Evolutionary conservation across 2,797 vertebrate genomes (phyloP).

Genomic region (Chelidonichthys spinosus): DNA sequence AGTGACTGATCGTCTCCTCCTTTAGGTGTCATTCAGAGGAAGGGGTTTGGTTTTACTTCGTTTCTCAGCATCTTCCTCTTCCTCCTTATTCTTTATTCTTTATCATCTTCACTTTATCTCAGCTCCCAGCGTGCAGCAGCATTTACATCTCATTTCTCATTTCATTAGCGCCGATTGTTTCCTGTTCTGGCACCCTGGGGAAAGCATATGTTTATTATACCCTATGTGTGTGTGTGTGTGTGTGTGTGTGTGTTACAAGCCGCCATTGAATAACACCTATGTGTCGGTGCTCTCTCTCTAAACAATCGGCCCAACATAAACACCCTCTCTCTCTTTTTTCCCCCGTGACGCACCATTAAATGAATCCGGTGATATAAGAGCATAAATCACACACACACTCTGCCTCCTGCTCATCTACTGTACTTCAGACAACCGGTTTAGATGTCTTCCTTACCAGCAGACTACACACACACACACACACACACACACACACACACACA

Average conservation of each 20-base stretch:
- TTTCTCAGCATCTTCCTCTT: not conserved
- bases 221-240: not conserved
- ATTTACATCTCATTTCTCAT: not conserved
- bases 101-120: constrained; percentile 5
- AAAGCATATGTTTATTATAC: constrained; percentile 11
- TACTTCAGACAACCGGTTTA: constrained; percentile 25
- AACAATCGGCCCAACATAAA: not conserved
- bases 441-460: constrained; percentile 26
- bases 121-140: constrained; percentile 1
- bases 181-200: constrained; percentile 1
- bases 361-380: constrained; percentile 59
- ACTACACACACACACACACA: constrained; percentile 22
- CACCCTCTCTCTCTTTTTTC: constrained; percentile 12
- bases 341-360: constrained; percentile 59
- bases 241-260: constrained; percentile 15
- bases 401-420: constrained; percentile 25
- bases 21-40: no score
- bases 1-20: not conserved
- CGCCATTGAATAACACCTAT: constrained; percentile 23
- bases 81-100: constrained; percentile 1
- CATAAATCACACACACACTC: constrained; percentile 50
- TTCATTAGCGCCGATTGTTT: not conserved
- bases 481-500: constrained; percentile 13
- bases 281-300: constrained; percentile 11
- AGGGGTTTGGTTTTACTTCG: not conserved